Evolutionary conservation across 2,113 vertebrate genomes (phyloP).

Genomic region (Equus przewalskii): DNA sequence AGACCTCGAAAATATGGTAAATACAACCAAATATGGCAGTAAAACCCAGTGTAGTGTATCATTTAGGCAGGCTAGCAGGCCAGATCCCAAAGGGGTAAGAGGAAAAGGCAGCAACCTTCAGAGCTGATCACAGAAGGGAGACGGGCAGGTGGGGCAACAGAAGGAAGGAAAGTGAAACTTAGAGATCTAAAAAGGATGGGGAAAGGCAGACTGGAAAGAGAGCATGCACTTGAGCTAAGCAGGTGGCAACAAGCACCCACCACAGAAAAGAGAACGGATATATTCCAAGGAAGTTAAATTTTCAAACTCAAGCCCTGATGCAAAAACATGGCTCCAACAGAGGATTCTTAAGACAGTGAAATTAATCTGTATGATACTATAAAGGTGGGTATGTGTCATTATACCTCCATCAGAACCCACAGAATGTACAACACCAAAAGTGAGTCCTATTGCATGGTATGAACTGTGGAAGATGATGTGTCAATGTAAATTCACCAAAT

Average conservation of each 20-base stretch:
- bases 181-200: background rate
- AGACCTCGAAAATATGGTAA: background rate
- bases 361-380: background rate
- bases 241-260: background rate
- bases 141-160: background rate
- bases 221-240: background rate
- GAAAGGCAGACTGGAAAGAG: background rate
- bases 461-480: background rate
- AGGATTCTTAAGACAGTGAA: background rate
- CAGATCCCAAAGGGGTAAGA: background rate
- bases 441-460: background rate
- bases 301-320: background rate
- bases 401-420: background rate
- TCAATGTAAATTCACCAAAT: background rate
- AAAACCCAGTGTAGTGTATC: background rate
- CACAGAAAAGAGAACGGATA: background rate
- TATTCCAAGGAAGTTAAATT: background rate
- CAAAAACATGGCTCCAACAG: background rate
- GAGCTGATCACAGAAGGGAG: background rate
- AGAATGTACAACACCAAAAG: background rate
- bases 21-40: background rate
- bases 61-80: background rate
- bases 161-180: slow-evolving; percentile 52
- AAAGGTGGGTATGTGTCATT: background rate
- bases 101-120: background rate